Base-by-base conservation (phyloP, 2,888 invertebrate species). In the Lamellibrachia columna region DNA sequence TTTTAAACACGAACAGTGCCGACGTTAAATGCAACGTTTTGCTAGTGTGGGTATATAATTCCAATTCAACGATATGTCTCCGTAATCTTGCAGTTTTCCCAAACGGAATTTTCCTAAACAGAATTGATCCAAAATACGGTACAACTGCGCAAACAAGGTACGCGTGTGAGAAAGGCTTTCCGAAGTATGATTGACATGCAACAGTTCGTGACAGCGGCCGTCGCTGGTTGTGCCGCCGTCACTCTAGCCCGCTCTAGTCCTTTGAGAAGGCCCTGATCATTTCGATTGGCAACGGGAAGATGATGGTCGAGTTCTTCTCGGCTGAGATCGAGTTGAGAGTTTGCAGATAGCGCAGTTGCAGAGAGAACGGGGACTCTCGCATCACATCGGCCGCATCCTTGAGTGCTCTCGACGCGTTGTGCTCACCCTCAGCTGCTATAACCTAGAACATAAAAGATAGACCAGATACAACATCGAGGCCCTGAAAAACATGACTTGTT, bases 271-370 rank as follows among this genome's bases (percentile, higher is more conserved):
- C 75, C 75, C 75, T 15, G 22, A 93, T 91, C 53, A 93, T 92
- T 92, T 93, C 98, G 97, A 99, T 97, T 7, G 98, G 98, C 95
- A 98, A 97, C 52, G 99, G 99, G 97, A 99, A 99, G 92, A 99
- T 98, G 95, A 99, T 99, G 6, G 99, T 99, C 8, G 99, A 99
- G 96, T 99, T 99, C 97, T 99, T 99, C 97, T 99, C 99, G 90
- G 99, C 98, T 53, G 99, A 98, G 96, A 99, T 99, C 92, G 98
- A 98, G 97, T 98, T 99, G 96, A 99, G 97, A 1, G 99, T 99
- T 98, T 99, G 98, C 93, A 99, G 97, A 95, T 99, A 99, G 93
- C 99, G 98, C 52, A 99, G 97, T 96, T 99, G 99, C 90, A 99
- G 97, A 11, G 99, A 99, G 7, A 98, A 98, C 8, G 99, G 98